Conservation (phyloP, 2,888 invertebrate genomes). For the Pyrocoelia pectoralis region DNA sequence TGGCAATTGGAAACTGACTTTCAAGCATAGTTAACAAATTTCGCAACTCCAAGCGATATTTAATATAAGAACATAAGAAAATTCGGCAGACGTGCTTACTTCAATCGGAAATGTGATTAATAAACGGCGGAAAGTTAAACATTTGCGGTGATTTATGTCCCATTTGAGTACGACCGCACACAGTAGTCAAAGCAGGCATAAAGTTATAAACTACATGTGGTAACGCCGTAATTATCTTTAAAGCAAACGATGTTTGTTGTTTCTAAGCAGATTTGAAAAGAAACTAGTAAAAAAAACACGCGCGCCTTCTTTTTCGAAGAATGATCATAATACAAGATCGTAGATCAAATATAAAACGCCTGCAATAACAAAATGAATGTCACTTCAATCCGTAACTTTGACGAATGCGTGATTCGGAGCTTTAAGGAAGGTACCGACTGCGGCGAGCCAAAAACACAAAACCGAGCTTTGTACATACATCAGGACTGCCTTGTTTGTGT, state of each 20-base stretch:
- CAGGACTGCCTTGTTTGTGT: slow-evolving; percentile 46
- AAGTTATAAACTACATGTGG: slow-evolving; percentile 55
- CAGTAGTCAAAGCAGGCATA: slow-evolving; percentile 46
- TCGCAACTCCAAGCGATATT: not conserved
- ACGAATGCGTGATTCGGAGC: slow-evolving; percentile 47
- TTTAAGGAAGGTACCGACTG: not conserved
- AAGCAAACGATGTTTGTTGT: slow-evolving; percentile 55
- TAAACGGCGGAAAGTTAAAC: slow-evolving; percentile 39
- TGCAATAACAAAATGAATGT: slow-evolving; percentile 60
- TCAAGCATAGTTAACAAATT: not conserved
- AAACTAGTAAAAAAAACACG: slow-evolving; percentile 50
- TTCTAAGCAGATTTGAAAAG: slow-evolving; percentile 54
- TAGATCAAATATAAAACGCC: slow-evolving; percentile 58
- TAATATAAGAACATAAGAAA: slow-evolving; percentile 2
- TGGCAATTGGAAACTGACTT: too few relatives aligned
- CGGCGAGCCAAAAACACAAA: slow-evolving; percentile 5
- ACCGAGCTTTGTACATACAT: slow-evolving; percentile 42
- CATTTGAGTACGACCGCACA: slow-evolving; percentile 43
- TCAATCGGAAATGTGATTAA: slow-evolving; percentile 35
- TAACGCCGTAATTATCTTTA: slow-evolving; percentile 43
- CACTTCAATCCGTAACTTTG: slow-evolving; percentile 55
- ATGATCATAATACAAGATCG: slow-evolving; percentile 48
- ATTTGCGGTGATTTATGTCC: slow-evolving; percentile 41
- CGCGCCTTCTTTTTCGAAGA: slow-evolving; percentile 40
- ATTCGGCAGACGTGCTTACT: slow-evolving; percentile 17